Evolutionary conservation across 2,888 invertebrate species (phyloP).

Genomic region (Drosophila mulleri): DNA sequence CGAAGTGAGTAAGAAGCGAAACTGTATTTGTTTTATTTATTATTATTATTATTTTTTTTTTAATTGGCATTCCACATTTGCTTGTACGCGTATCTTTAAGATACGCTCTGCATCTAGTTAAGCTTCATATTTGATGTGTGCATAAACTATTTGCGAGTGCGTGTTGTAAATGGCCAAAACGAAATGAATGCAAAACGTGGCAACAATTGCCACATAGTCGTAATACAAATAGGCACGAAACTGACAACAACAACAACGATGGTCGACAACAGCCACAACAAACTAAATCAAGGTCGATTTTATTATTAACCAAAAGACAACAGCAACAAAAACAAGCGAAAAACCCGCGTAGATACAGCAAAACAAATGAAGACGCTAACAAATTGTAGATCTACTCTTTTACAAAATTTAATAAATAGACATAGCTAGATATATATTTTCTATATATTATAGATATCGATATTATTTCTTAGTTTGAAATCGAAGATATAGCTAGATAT

Average conservation of each 20-base stretch:
- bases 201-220: slow-evolving; percentile 70
- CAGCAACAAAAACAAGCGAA: slow-evolving; percentile 31
- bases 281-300: slow-evolving; percentile 80
- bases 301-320: slow-evolving; percentile 68
- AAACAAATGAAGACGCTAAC: slow-evolving; percentile 15
- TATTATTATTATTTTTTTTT: too few relatives aligned
- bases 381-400: slow-evolving; percentile 4
- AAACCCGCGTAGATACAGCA: slow-evolving; percentile 28
- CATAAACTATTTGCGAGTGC: slow-evolving; percentile 51
- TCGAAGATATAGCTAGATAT: too few relatives aligned
- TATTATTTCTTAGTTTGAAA: too few relatives aligned
- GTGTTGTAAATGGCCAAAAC: slow-evolving; percentile 57
- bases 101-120: slow-evolving; percentile 6
- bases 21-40: too few relatives aligned
- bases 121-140: slow-evolving; percentile 37
- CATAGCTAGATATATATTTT: too few relatives aligned
- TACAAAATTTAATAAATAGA: too few relatives aligned
- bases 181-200: slow-evolving; percentile 62
- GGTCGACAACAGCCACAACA: slow-evolving; percentile 29
- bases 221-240: slow-evolving; percentile 67
- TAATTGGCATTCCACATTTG: not conserved
- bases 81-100: not conserved
- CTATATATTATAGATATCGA: too few relatives aligned
- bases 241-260: slow-evolving; percentile 30
- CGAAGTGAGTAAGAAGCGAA: slow-evolving; percentile 81